Evolutionary conservation across 2,797 vertebrate genomes (phyloP), one percentile per base, ranked within the genome.

Genomic region (Tinamus major): DNA sequence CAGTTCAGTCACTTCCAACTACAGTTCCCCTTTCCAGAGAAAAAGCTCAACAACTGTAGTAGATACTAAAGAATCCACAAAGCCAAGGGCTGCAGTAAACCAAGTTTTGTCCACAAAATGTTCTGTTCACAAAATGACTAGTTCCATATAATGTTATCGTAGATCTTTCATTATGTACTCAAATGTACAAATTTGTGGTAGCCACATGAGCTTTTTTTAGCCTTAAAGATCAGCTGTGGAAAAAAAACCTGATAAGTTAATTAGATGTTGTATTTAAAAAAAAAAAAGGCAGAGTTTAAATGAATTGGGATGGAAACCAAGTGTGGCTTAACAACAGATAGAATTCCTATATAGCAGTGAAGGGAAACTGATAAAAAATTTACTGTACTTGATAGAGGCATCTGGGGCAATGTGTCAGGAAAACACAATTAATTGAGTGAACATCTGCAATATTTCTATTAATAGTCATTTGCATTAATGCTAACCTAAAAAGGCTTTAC

Each of bases 121-220:
- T 67, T 89, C 35, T 71, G 62, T 65, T 78, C 58, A 58, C 61
- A 74, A 64, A 93, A 90, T 83, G 0, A 65, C 72, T 78, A 35
- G 20, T 93, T 93, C 51, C 84, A 0, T 76, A 15, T 44, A 90
- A 64, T 41, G 3, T 42, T 77, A 53, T 48, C 27, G 26, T 5
- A 77, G 61, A 24, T 56, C 74, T 92, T 79, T 91, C 53, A 72
- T 92, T 95, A 87, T 94, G 69, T 93, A 44, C 63, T 85, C 59
- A 80, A 85, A 63, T 69, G 15, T 83, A 80, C 39, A 76, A 79
- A 85, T 90, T 84, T 91, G 46, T 55, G 35, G 14, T 41, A 85
- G 31, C 17, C 46, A 78, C 46, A 46, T 89, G 35, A 61, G 65
- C 24, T 85, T 78, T 87, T 64, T 84, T 72, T 44, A 72, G 42